phyloP scores from a whole-genome alignment of 1,140 invertebrate genomes.

The Hylaeus anthracinus region DNA sequence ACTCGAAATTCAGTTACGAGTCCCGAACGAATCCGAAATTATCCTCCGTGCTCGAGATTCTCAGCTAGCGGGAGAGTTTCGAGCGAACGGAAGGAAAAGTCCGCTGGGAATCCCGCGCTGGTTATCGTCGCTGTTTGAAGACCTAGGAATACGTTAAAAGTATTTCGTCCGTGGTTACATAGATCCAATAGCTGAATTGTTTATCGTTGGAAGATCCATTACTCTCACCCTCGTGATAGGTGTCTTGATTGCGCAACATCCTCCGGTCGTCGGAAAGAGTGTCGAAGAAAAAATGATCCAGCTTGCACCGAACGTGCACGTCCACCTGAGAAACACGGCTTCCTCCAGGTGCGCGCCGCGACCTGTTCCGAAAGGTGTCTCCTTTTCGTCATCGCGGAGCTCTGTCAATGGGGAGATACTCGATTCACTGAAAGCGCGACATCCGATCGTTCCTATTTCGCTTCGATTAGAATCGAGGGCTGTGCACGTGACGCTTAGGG shows the following conservation, averaged over 20 bases:
- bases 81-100: neutral
- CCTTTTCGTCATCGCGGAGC: neutral
- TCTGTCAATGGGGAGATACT: conserved; percentile 68
- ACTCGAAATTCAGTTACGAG: conserved; percentile 27
- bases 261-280: neutral
- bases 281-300: neutral
- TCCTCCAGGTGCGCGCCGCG: conserved; percentile 47
- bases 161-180: too few relatives aligned
- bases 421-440: conserved; percentile 66
- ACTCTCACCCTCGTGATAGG: too few relatives aligned
- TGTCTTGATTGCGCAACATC: too few relatives aligned
- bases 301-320: neutral
- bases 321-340: conserved; percentile 25
- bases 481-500: conserved; percentile 6
- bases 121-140: too few relatives aligned
- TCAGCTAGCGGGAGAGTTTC: neutral
- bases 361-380: conserved; percentile 47
- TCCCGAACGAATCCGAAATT: neutral
- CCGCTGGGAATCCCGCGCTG: too few relatives aligned
- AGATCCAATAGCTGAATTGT: too few relatives aligned
- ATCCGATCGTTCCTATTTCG: conserved; percentile 71
- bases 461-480: conserved; percentile 27
- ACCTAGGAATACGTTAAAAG: too few relatives aligned
- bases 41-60: neutral
- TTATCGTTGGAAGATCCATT: too few relatives aligned